Evolutionary conservation across 2,797 vertebrate species (phyloP), one percentile per base, ranked within the genome.

Genomic region (Chiroxiphia lanceolata): DNA sequence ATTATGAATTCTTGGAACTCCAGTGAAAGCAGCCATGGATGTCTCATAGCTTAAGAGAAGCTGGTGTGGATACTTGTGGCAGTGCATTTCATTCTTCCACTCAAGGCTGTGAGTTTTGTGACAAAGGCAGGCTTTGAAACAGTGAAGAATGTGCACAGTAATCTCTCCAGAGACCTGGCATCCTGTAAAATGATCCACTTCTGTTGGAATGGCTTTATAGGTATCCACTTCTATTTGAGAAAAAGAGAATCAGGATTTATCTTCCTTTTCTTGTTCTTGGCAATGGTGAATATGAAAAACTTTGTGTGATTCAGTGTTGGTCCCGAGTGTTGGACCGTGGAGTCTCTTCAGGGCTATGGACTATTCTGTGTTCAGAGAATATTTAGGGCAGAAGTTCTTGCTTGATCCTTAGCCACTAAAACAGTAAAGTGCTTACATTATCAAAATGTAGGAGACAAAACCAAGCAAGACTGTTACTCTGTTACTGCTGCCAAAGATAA

Each of bases 131-230:
- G 31, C 56, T 59, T 78, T 77, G 42, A 51, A 64, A 84, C 36
- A 47, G 42, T 54, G 50, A 63, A 84, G 61, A 86, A n/a, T 42
- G 42, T 65, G 34, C 38, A 29, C 34, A 50, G 54, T 69, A 74
- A 94, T 94, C 70, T 83, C 65, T 83, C 59, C 50, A 60, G 86
- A 90, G 51, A 80, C 56, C 44, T 82, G 65, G 48, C 64, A 89
- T 82, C 48, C 47, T 88, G 48, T 70, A 38, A 63, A 79, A 87
- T 78, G 44, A 44, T 78, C 29, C 44, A 18, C 42, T 72, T 79
- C 40, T 75, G n/a, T 79, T 76, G 70, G 47, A 87, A 48, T 48
- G 63, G 34, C 51, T 85, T 69, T 59, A 29, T 63, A 70, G n/a
- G 25, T 78, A 44, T 34, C 19, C 19, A 22, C 17, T 83, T 76